These are phyloP conservation scores for Malurus alboscapulatus DNA, from an alignment of 2,113 vertebrate species.

Conservation along the genomic window DNA sequence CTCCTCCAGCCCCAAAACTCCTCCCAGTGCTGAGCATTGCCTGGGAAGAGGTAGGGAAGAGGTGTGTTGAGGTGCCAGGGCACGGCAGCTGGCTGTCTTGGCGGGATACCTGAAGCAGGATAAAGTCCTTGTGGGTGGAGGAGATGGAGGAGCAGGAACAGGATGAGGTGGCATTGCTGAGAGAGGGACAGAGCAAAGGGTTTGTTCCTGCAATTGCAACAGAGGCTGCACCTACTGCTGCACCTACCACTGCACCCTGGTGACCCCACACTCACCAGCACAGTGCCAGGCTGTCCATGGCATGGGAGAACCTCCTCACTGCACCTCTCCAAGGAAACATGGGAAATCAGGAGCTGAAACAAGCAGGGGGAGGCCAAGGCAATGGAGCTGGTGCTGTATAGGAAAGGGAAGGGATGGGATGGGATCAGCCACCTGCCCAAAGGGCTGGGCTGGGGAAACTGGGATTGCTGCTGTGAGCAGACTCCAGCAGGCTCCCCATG, in stretches of 20 bases:
- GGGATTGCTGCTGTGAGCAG: background rate
- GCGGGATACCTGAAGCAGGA: background rate
- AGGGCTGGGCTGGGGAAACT: background rate
- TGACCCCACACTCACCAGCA: fast-evolving
- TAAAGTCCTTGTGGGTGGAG: background rate
- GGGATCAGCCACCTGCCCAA: background rate
- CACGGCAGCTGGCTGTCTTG: background rate
- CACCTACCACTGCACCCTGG: background rate
- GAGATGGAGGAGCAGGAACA: background rate
- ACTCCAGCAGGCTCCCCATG: fast-evolving
- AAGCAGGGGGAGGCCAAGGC: background rate
- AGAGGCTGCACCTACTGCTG: background rate
- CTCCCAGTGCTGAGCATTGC: fast-evolving
- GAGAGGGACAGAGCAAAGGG: background rate
- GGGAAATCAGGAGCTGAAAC: background rate
- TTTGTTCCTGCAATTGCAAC: background rate
- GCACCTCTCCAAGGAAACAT: fast-evolving
- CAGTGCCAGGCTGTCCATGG: background rate
- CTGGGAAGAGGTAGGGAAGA: background rate
- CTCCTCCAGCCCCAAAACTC: background rate
- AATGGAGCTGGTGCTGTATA: fast-evolving
- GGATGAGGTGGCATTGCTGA: background rate
- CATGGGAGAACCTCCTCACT: background rate
- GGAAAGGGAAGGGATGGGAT: background rate
- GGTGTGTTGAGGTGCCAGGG: background rate